A percentile compares a stretch with the other conserved stretches of the same genome.
phyloP scores from a whole-genome alignment of 2,888 invertebrate genomes.

The Cylindroiulus punctatus region DNA sequence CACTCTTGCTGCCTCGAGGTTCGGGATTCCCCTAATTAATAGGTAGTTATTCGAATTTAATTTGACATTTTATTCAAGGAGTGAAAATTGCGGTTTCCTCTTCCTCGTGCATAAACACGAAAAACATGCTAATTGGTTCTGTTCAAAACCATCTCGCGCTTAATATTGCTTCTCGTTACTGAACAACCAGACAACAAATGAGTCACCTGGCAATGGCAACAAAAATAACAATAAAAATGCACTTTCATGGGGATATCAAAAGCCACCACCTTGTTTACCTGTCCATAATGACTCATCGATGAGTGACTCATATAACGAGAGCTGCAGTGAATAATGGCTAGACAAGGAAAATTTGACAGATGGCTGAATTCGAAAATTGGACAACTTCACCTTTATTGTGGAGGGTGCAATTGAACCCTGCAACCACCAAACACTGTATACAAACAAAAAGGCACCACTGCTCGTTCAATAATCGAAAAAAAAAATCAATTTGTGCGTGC shows the following conservation, averaged over 20 bases:
- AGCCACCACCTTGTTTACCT: not conserved
- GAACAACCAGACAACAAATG: not conserved
- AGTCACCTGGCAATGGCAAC: slow-evolving; percentile 21
- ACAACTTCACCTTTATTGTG: not conserved
- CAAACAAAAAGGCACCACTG: not conserved
- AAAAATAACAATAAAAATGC: slow-evolving; percentile 37
- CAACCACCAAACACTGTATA: not conserved
- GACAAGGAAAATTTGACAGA: slow-evolving; percentile 35
- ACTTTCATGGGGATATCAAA: slow-evolving; percentile 33
- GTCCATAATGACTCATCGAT: slow-evolving; percentile 37
- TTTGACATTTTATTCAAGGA: not conserved
- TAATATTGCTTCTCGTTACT: not conserved
- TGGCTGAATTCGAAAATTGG: not conserved
- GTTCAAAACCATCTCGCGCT: not conserved
- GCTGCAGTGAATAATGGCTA: not conserved
- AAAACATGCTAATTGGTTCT: not conserved
- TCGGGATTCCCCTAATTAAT: not conserved
- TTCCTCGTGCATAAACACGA: not conserved
- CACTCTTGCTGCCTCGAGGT: not conserved
- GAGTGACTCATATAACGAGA: not conserved
- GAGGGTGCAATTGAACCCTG: not conserved
- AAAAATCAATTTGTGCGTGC: not conserved
- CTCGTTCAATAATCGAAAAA: not conserved
- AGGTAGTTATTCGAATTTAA: not conserved
- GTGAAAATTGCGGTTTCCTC: not conserved